Conservation (phyloP, 2,888 invertebrate genomes). For the Agrilus mali region DNA sequence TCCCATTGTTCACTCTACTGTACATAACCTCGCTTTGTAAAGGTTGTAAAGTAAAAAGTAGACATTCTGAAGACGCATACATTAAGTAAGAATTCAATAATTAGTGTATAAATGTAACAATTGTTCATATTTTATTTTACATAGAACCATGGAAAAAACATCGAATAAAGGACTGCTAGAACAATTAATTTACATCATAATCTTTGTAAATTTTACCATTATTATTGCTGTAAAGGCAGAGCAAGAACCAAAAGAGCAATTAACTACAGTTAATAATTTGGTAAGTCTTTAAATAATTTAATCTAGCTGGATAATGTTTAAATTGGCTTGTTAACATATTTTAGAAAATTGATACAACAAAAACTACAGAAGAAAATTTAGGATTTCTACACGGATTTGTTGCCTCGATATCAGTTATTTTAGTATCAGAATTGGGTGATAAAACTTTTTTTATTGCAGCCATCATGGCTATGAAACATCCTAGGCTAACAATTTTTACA, state of each 20-base stretch:
- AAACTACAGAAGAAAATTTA: conserved; percentile 34
- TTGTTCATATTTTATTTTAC: background rate
- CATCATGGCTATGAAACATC: conserved; percentile 98
- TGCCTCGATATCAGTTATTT: conserved; percentile 88
- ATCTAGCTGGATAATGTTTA: too few species aligned
- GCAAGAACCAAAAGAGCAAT: background rate
- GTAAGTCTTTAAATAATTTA: too few species aligned
- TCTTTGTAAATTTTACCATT: background rate
- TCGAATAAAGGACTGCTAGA: background rate
- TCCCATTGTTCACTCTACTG: too few species aligned
- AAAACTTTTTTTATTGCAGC: conserved; percentile 99
- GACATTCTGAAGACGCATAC: too few species aligned
- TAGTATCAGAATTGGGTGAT: conserved; percentile 96
- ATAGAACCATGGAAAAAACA: background rate
- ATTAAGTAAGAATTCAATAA: too few species aligned
- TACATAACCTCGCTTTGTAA: too few species aligned
- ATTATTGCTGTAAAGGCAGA: background rate
- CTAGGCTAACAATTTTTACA: conserved; percentile 78
- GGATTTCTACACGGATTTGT: conserved; percentile 90
- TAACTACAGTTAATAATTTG: too few species aligned
- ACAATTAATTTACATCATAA: too few species aligned
- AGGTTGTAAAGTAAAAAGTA: too few species aligned
- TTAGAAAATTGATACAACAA: conserved; percentile 10
- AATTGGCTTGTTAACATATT: too few species aligned
- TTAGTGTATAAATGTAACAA: too few species aligned